Percentiles rank a stretch among this genome's conserved stretches.
Conservation (phyloP, 2,888 invertebrate species). For the Lasioglossum calceatum region DNA sequence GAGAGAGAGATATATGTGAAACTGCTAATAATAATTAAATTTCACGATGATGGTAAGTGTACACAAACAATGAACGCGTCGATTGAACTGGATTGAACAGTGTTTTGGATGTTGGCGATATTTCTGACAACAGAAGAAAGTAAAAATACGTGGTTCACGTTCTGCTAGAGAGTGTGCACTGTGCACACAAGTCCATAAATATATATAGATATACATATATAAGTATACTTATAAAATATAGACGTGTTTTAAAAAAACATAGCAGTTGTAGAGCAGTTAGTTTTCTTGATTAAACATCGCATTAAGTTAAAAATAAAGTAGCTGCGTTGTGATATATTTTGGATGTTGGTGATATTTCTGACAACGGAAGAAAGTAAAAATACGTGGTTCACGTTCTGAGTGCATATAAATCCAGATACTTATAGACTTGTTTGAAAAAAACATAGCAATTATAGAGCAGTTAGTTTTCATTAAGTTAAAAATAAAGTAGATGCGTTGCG, state of each 20-base stretch:
- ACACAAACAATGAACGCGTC: neutral
- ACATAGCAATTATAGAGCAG: neutral
- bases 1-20: neutral
- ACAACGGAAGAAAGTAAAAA: too few relatives aligned
- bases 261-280: neutral
- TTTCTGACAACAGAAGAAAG: neutral
- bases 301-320: neutral
- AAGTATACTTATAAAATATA: too few relatives aligned
- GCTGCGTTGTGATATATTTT: neutral
- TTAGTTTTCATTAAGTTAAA: neutral
- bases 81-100: neutral
- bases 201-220: too few relatives aligned
- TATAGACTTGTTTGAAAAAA: neutral
- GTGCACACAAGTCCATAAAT: too few relatives aligned
- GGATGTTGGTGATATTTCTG: too few relatives aligned
- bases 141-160: neutral
- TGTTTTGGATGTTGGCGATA: neutral
- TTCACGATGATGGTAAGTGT: neutral
- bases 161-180: neutral
- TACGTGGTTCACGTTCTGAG: too few relatives aligned
- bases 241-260: neutral
- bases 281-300: neutral
- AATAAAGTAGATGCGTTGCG: neutral
- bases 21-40: slow-evolving; percentile 2
- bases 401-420: too few relatives aligned